phyloP scores from a whole-genome alignment of 35 echinoderm and acorn worm genomes.

The Hemicentrotus pulcherrimus region DNA sequence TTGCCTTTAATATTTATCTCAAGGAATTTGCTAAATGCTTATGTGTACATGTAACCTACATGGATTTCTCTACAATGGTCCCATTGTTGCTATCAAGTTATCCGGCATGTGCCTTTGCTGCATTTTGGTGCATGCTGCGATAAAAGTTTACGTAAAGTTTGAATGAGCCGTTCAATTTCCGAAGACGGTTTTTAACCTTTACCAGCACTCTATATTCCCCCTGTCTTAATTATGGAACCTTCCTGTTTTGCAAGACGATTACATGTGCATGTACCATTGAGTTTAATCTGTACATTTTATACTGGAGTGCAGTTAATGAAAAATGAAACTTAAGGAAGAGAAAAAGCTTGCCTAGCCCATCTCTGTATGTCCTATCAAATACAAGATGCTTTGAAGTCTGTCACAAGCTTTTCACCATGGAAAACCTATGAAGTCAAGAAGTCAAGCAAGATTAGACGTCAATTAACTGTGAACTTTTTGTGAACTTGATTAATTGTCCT shows the following conservation, averaged over 20 bases:
- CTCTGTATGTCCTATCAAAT: neutral
- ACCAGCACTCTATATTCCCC: neutral
- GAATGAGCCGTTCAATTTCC: neutral
- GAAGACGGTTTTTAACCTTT: constrained; percentile 1
- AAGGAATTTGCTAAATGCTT: no score
- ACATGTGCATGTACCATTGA: neutral
- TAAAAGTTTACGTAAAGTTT: neutral
- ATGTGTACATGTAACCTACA: no score
- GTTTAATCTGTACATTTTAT: neutral
- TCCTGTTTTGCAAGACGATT: neutral
- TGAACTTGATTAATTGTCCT: neutral
- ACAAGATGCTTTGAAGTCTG: neutral
- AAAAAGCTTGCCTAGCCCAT: neutral
- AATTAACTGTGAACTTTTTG: neutral
- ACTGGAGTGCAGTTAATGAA: neutral
- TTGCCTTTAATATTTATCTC: no score
- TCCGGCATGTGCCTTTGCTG: no score
- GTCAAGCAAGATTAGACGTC: neutral
- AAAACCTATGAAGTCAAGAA: neutral
- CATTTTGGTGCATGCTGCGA: neutral
- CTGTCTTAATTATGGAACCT: neutral
- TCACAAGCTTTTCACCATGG: neutral
- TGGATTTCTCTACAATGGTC: no score
- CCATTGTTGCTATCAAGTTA: no score
- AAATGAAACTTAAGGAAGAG: neutral